Evolutionary conservation across 64 coral and sea anemone genomes (phyloP).

Genomic region (Anthopleura sola): DNA sequence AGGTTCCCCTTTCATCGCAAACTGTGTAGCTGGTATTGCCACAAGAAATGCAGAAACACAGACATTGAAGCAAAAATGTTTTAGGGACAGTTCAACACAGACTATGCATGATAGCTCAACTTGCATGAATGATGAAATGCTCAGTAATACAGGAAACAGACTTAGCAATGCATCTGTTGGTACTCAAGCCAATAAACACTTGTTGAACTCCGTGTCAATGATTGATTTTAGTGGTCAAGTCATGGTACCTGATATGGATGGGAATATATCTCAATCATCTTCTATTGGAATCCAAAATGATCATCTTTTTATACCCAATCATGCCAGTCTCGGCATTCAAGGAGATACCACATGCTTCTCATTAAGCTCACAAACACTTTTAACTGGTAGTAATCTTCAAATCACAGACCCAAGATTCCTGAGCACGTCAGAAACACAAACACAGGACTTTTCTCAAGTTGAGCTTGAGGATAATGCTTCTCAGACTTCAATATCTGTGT

Average conservation of each 20-base stretch:
- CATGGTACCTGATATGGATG: not conserved
- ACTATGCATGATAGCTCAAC: not conserved
- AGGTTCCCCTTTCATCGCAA: not conserved
- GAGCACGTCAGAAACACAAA: conserved; percentile 82
- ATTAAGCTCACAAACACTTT: conserved; percentile 42
- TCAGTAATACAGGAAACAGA: not conserved
- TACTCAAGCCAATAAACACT: conserved; percentile 20
- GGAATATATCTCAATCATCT: not conserved
- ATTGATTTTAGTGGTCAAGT: conserved; percentile 16
- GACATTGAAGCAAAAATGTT: not conserved
- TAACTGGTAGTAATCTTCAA: conserved; percentile 36
- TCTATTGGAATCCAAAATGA: conserved; percentile 6
- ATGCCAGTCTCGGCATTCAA: not conserved
- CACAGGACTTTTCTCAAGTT: conserved; percentile 45
- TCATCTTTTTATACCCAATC: not conserved
- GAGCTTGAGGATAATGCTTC: conserved; percentile 89
- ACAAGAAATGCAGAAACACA: conserved; percentile 13
- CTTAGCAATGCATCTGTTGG: conserved; percentile 52
- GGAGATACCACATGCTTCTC: not conserved
- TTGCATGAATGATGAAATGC: not conserved
- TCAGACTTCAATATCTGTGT: conserved; percentile 82
- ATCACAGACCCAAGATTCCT: conserved; percentile 56
- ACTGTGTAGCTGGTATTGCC: not conserved
- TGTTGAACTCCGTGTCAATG: not conserved
- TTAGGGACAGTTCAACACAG: not conserved